Evolutionary conservation across 2,888 invertebrate genomes (phyloP), one percentile per base, ranked within the genome.

Genomic region (Helicoverpa assulta): DNA sequence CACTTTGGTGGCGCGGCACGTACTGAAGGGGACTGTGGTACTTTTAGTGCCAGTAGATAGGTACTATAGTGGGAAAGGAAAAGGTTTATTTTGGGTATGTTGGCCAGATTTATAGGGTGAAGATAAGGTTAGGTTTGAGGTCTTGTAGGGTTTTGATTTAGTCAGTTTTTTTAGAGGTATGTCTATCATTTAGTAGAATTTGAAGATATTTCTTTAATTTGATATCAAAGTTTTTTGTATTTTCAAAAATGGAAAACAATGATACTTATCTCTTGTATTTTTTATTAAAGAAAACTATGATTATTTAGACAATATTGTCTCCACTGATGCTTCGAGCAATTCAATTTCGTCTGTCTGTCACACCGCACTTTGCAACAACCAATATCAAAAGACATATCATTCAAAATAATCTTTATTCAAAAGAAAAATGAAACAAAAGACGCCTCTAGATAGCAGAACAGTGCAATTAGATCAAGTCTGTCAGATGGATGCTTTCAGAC

Each of bases 1-100:
- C 67, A 61, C 64, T 76, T 80, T 70, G 64, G 60, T 67, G 78
- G 62, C 69, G 18, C 73, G 55, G 70, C 78, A 80, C 80, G 80
- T 78, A 51, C 65, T 37, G 55, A 43, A 57, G 55, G 66, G 51
- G 54, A 40, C 55, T 65, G 68, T 50, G 61, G 62, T 57, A 78
- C 80, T 78, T 76, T 78, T 69, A 73, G 68, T 66, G 69, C 21
- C 29, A 29, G 1, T 26, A 26, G 26, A 4, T 26, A 26, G 26
- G 26, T 75, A 55, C 55, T 64, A 66, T 60, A 74, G 65, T 78
- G 65, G 59, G 53, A 40, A 16, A 16, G 61, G 53, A 37, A 69
- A 63, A 76, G 65, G 65, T 80, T 75, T 75, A 76, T 68, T 80
- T 68, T 63, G 16, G 55, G 52, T 33, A 14, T 51, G 18, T 61